These are phyloP conservation scores for Steromphala cineraria DNA, from an alignment of 2,888 invertebrate species.

Conservation along the genomic window DNA sequence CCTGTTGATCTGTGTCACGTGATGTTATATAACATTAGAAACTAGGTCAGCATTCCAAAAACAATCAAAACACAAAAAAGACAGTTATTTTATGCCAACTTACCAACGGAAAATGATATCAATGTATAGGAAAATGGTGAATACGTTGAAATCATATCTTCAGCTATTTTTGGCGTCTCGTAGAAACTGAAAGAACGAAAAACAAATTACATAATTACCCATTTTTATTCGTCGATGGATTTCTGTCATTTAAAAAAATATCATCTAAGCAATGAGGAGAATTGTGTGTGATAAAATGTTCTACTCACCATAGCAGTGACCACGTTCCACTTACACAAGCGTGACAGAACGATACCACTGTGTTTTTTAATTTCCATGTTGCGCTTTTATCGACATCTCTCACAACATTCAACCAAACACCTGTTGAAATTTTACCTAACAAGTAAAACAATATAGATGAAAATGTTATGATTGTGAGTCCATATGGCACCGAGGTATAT, in stretches of 20 bases:
- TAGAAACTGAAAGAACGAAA: slow-evolving; percentile 73
- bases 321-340: slow-evolving; percentile 52
- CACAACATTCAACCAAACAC: background rate
- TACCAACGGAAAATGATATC: slow-evolving; percentile 75
- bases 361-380: slow-evolving; percentile 64
- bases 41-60: background rate
- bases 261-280: background rate
- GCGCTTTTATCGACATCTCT: slow-evolving; percentile 40
- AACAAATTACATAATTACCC: background rate
- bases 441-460: slow-evolving; percentile 46
- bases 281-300: no score
- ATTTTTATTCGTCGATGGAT: no score
- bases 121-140: slow-evolving; percentile 72
- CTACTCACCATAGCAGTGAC: slow-evolving; percentile 55
- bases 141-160: slow-evolving; percentile 75
- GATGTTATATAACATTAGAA: background rate
- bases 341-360: slow-evolving; percentile 59
- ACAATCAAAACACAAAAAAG: no score
- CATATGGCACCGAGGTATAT: slow-evolving; percentile 43
- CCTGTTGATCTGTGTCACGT: background rate
- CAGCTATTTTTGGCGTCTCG: slow-evolving; percentile 74
- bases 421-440: slow-evolving; percentile 28
- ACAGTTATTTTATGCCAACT: slow-evolving; percentile 41
- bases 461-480: slow-evolving; percentile 33
- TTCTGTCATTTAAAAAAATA: background rate